Evolutionary conservation across 2,113 vertebrate genomes (phyloP).

Genomic region (Oxygymnocypris stewartii): DNA sequence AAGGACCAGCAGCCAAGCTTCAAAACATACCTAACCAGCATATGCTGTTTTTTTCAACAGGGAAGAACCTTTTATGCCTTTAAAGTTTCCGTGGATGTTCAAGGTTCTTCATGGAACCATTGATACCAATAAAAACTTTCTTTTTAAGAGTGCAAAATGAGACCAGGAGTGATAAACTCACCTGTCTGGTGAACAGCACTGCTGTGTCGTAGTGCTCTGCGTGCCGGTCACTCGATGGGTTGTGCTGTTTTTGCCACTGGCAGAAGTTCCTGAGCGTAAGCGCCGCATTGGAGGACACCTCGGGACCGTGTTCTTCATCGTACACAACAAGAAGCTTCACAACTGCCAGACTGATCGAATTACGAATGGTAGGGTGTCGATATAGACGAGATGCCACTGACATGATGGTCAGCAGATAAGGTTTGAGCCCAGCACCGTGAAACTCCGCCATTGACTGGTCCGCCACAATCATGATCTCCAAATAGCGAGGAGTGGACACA

Average conservation of each 20-base stretch:
- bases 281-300: conserved; percentile 91
- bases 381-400: conserved; percentile 92
- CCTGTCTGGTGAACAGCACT: conserved; percentile 93
- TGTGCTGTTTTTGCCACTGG: conserved; percentile 95
- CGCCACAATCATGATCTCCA: conserved; percentile 96
- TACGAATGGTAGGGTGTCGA: conserved; percentile 94
- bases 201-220: conserved; percentile 95
- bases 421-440: conserved; percentile 86
- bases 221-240: conserved; percentile 87
- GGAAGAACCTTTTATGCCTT: too few relatives aligned
- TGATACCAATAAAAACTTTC: too few relatives aligned
- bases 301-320: conserved; percentile 87
- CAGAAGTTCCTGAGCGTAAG: conserved; percentile 95
- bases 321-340: conserved; percentile 96
- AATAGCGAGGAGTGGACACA: conserved; percentile 91
- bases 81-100: too few relatives aligned
- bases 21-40: too few relatives aligned
- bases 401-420: conserved; percentile 93
- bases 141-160: too few relatives aligned
- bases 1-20: too few relatives aligned
- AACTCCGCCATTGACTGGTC: conserved; percentile 96
- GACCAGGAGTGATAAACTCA: conserved; percentile 61
- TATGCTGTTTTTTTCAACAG: too few relatives aligned
- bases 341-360: conserved; percentile 93
- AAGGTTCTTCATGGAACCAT: too few relatives aligned